These are phyloP conservation scores for Sturnus vulgaris DNA, from an alignment of 2,113 vertebrate species.

Conservation along the genomic window DNA sequence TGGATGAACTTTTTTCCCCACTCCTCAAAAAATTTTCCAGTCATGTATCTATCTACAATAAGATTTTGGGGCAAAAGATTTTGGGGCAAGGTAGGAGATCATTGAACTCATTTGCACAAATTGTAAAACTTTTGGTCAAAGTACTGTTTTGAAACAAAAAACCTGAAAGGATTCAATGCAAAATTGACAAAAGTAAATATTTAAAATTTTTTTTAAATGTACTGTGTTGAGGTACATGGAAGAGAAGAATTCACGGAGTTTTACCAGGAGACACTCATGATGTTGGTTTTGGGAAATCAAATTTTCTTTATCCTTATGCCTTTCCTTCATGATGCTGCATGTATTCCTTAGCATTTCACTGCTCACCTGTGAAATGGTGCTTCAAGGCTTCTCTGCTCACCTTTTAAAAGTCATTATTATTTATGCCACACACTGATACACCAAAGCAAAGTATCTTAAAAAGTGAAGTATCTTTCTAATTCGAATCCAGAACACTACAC, in stretches of 20 bases:
- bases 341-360: not conserved
- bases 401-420: not conserved
- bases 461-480: not conserved
- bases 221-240: not conserved
- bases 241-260: not conserved
- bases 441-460: not conserved
- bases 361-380: not conserved
- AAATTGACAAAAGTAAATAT: not conserved
- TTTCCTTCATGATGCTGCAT: not conserved
- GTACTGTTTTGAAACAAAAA: not conserved
- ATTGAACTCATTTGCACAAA: not conserved
- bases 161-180: not conserved
- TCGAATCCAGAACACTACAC: not conserved
- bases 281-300: not conserved
- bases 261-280: not conserved
- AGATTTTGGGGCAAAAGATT: not conserved
- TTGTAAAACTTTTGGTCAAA: not conserved
- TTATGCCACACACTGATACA: not conserved
- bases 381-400: not conserved
- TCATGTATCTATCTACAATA: not conserved
- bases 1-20: not conserved
- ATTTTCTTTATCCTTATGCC: not conserved
- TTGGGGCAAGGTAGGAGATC: not conserved
- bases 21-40: not conserved
- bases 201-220: too few species aligned